Evolutionary conservation across 53 echinoderm and acorn worm species (phyloP).

Genomic region (Patiria pectinifera): DNA sequence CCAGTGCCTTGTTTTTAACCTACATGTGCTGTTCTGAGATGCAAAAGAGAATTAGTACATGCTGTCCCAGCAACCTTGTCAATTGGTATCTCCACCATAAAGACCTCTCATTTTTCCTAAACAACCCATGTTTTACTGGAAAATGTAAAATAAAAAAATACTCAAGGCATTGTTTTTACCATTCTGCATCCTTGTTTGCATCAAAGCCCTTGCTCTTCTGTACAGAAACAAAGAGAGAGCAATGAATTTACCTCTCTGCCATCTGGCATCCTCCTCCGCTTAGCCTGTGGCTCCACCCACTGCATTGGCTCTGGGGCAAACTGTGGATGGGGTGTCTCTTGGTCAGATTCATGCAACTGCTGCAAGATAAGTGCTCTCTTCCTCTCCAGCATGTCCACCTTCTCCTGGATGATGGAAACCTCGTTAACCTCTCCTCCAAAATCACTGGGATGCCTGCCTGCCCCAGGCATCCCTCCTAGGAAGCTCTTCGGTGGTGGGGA

Average conservation of each 20-base stretch:
- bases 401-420: conserved; percentile 22
- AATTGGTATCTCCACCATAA: too few relatives aligned
- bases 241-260: background rate
- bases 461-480: background rate
- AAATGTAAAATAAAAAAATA: too few relatives aligned
- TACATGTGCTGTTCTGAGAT: too few relatives aligned
- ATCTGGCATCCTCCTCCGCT: background rate
- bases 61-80: too few relatives aligned
- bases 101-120: too few relatives aligned
- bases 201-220: too few relatives aligned
- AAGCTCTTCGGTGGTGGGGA: background rate
- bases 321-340: background rate
- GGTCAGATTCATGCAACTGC: background rate
- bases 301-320: background rate
- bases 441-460: background rate
- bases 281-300: background rate
- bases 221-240: too few relatives aligned
- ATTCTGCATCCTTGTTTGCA: too few relatives aligned
- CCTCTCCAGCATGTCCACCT: conserved; percentile 38
- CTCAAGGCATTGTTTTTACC: too few relatives aligned
- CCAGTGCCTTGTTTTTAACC: too few relatives aligned
- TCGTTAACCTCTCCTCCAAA: conserved; percentile 13
- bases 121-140: too few relatives aligned
- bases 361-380: conserved; percentile 17
- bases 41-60: too few relatives aligned